Percentiles rank a stretch among this genome's conserved stretches.
Evolutionary conservation across 2,113 vertebrate genomes (phyloP).

Genomic region (Perognathus longimembris): DNA sequence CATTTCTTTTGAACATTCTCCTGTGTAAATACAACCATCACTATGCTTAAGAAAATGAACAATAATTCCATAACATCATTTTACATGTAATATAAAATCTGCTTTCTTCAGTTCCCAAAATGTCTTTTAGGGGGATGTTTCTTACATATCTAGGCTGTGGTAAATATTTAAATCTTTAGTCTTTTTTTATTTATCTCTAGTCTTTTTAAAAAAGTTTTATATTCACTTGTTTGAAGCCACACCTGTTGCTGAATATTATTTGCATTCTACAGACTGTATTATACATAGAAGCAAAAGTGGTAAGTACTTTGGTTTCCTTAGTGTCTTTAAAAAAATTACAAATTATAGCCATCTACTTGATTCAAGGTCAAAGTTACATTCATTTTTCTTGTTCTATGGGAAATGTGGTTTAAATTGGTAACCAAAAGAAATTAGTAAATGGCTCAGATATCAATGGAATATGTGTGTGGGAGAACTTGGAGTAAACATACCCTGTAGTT

Average conservation of each 20-base stretch:
- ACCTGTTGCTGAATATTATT: slow-evolving; percentile 1
- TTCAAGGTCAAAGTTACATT: slow-evolving; percentile 55
- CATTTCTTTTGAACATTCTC: not conserved
- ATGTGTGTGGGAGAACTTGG: slow-evolving; percentile 83
- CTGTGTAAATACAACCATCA: not conserved
- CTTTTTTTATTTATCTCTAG: too few species aligned
- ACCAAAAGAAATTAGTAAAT: slow-evolving; percentile 80
- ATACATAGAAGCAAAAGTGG: slow-evolving; percentile 36
- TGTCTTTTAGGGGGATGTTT: not conserved
- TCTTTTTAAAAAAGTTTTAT: not conserved
- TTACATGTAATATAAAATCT: not conserved
- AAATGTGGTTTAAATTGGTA: slow-evolving; percentile 76
- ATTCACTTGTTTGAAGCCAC: not conserved
- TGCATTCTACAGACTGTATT: not conserved
- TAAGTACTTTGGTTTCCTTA: slow-evolving; percentile 18
- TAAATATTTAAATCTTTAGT: not conserved
- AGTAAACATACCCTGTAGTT: slow-evolving; percentile 62
- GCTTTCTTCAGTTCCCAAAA: not conserved
- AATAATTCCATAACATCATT: not conserved
- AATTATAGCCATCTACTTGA: slow-evolving; percentile 57
- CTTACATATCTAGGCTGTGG: not conserved
- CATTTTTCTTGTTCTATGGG: slow-evolving; percentile 63
- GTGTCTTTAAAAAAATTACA: slow-evolving; percentile 31
- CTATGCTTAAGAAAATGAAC: not conserved
- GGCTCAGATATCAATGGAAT: slow-evolving; percentile 77